These are phyloP conservation scores for Vicugna pacos DNA, from an alignment of 2,113 vertebrate species.

Conservation along the genomic window DNA sequence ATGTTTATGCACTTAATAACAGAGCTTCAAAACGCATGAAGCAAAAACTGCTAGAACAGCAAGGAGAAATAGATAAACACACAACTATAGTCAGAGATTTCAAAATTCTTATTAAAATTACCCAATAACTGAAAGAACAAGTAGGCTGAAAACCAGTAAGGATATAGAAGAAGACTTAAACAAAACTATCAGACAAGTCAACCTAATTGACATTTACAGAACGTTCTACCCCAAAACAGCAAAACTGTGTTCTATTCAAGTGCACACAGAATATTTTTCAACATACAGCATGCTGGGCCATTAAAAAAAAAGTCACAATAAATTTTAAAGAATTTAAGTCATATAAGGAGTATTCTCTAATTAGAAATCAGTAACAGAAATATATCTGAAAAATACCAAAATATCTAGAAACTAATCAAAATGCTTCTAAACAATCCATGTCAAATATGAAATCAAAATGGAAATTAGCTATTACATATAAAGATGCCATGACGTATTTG, in stretches of 20 bases:
- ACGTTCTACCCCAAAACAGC: not conserved
- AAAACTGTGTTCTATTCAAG: not conserved
- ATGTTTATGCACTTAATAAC: not conserved
- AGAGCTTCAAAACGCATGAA: not conserved
- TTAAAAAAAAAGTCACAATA: not conserved
- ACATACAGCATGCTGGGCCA: not conserved
- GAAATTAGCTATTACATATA: not conserved
- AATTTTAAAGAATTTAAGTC: not conserved
- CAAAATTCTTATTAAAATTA: too few relatives aligned
- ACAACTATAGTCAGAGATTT: not conserved
- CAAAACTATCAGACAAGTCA: too few relatives aligned
- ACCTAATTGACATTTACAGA: not conserved
- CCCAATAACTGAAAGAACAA: too few relatives aligned
- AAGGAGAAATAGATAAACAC: not conserved
- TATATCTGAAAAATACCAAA: not conserved
- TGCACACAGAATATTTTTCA: not conserved
- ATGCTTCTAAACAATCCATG: not conserved
- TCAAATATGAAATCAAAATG: not conserved
- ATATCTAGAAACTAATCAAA: not conserved
- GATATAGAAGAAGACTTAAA: too few relatives aligned
- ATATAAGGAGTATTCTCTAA: not conserved
- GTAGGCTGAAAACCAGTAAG: too few relatives aligned
- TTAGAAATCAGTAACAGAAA: slow-evolving; percentile 22
- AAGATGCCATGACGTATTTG: not conserved
- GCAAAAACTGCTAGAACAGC: not conserved